phyloP scores from a whole-genome alignment of 35 echinoderm and acorn worm genomes.

The Acanthaster planci region DNA sequence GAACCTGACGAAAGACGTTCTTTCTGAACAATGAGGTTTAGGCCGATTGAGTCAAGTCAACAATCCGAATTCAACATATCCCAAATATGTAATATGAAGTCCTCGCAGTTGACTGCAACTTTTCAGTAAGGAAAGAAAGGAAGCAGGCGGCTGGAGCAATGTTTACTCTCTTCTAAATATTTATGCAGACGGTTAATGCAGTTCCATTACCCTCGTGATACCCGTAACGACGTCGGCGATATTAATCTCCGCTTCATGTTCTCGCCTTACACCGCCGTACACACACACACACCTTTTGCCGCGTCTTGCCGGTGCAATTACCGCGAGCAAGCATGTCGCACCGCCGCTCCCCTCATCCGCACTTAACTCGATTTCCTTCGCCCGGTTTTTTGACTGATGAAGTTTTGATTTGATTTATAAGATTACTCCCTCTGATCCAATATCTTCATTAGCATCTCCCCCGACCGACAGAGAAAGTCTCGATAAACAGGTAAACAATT shows the following conservation, averaged over 20 bases:
- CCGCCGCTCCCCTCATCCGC: not conserved
- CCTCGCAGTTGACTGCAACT: too few relatives aligned
- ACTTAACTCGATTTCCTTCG: conserved; percentile 24
- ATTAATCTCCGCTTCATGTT: not conserved
- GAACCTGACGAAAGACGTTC: too few relatives aligned
- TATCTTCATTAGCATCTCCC: conserved; percentile 4
- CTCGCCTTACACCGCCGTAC: not conserved
- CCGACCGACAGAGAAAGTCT: not conserved
- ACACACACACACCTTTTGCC: not conserved
- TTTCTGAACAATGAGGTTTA: too few relatives aligned
- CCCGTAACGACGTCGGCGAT: not conserved
- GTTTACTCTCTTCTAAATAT: conserved; percentile 15
- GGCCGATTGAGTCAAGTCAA: too few relatives aligned
- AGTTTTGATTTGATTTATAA: conserved; percentile 24
- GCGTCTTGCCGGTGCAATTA: not conserved
- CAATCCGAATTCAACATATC: too few relatives aligned
- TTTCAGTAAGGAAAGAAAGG: not conserved
- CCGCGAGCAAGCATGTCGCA: not conserved
- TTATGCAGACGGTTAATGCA: conserved; percentile 4
- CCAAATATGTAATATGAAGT: too few relatives aligned
- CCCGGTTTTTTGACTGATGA: conserved; percentile 10
- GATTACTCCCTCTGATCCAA: conserved; percentile 13
- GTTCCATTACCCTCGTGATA: not conserved
- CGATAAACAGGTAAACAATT: conserved; percentile 17
- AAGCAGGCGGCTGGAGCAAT: not conserved